Percentiles rank a stretch among this genome's conserved stretches.
These are phyloP conservation scores for Rhaphigaster nebulosa DNA, from an alignment of 2,888 invertebrate species.

Conservation along the genomic window DNA sequence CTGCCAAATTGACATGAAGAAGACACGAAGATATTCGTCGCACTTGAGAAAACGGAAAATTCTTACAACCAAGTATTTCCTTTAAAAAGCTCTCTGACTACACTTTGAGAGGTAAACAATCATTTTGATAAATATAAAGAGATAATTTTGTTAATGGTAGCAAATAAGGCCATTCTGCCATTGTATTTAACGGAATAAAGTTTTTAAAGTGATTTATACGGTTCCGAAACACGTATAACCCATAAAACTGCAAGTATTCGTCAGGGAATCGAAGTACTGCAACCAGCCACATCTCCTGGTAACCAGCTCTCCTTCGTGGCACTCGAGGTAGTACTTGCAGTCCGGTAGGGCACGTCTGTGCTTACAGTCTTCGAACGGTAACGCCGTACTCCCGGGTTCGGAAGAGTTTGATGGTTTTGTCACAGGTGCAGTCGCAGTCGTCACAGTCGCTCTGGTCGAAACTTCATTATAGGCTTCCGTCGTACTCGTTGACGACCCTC, in stretches of 20 bases:
- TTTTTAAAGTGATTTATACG: not conserved
- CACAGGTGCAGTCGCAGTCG: not conserved
- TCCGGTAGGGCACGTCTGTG: not conserved
- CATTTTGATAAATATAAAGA: too few species aligned
- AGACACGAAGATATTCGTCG: too few species aligned
- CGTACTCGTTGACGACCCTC: not conserved
- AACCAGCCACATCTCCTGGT: not conserved
- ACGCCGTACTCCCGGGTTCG: not conserved
- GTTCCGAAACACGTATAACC: not conserved
- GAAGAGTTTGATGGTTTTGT: not conserved
- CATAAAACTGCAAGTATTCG: not conserved
- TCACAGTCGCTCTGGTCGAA: too few species aligned
- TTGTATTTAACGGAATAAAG: too few species aligned
- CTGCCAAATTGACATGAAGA: too few species aligned
- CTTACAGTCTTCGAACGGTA: not conserved
- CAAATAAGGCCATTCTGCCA: too few species aligned
- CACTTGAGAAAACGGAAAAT: too few species aligned
- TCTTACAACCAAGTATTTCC: too few species aligned
- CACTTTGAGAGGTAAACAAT: too few species aligned
- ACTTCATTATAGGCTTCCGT: not conserved
- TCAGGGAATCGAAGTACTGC: not conserved
- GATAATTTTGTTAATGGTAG: too few species aligned
- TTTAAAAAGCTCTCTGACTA: too few species aligned
- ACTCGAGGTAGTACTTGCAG: slow-evolving; percentile 47
- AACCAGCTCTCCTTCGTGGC: not conserved